Percentiles rank a stretch among this genome's conserved stretches.
phyloP scores from a whole-genome alignment of 1,140 invertebrate species.

The Sitobion miscanthi region DNA sequence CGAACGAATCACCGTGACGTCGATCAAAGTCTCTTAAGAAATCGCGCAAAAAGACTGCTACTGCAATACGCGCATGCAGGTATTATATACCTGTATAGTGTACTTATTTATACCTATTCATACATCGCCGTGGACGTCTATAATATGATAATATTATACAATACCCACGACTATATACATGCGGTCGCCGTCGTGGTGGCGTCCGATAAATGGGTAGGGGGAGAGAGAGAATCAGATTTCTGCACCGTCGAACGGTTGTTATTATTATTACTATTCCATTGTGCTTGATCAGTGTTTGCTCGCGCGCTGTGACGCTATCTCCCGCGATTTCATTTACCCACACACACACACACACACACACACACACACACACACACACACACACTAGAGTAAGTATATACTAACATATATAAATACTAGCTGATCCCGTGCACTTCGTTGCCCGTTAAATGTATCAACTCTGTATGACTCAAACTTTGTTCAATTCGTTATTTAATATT shows the following conservation, averaged over 20 bases:
- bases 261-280: slow-evolving; percentile 40
- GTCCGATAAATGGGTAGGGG: neutral
- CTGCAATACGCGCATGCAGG: too few relatives aligned
- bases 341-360: too few relatives aligned
- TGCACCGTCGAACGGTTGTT: neutral
- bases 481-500: too few relatives aligned
- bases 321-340: neutral
- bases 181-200: neutral
- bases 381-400: neutral
- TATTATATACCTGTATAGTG: neutral
- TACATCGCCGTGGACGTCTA: neutral
- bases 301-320: neutral
- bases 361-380: neutral
- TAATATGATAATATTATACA: neutral
- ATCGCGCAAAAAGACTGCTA: neutral
- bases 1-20: neutral
- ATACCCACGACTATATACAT: too few relatives aligned
- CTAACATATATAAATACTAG: neutral
- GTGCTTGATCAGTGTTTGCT: slow-evolving; percentile 35
- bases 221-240: neutral
- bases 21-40: neutral
- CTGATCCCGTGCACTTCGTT: too few relatives aligned
- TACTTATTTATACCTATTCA: neutral
- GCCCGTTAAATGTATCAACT: too few relatives aligned
- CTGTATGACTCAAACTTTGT: too few relatives aligned